Percentiles rank a stretch among this genome's conserved stretches.
Conservation (phyloP, 1,140 invertebrate genomes). For the Polypedilum pembai region DNA sequence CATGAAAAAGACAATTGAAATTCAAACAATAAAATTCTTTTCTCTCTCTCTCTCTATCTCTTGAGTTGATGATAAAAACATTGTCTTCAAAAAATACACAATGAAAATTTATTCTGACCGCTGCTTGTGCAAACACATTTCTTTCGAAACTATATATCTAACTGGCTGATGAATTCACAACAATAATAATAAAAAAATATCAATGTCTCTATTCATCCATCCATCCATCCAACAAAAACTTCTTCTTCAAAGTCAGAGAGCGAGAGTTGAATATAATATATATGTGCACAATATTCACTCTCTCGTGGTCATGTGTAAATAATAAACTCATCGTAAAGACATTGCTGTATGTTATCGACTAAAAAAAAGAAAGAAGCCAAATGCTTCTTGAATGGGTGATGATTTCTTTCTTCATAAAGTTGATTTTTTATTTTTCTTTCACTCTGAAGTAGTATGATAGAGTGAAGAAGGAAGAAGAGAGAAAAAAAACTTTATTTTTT, state of each 20-base stretch:
- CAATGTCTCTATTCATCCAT: too few relatives aligned
- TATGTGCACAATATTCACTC: not conserved
- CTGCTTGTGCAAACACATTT: not conserved
- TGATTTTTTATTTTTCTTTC: slow-evolving; percentile 13
- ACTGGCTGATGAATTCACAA: not conserved
- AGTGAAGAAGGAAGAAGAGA: slow-evolving; percentile 7
- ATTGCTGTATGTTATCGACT: slow-evolving; percentile 2
- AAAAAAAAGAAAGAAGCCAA: slow-evolving; percentile 10
- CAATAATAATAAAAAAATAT: too few relatives aligned
- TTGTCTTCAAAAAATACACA: not conserved
- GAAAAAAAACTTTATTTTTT: slow-evolving; percentile 9
- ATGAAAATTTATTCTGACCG: not conserved
- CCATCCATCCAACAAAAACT: too few relatives aligned
- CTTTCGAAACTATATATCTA: not conserved
- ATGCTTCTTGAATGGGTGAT: slow-evolving; percentile 16
- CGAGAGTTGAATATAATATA: too few relatives aligned
- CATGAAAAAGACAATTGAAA: not conserved
- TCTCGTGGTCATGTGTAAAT: slow-evolving; percentile 24
- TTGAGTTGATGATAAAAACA: not conserved
- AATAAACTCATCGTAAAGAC: slow-evolving; percentile 26
- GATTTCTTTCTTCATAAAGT: not conserved
- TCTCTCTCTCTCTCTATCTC: not conserved
- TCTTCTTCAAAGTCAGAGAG: too few relatives aligned
- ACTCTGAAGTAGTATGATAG: not conserved
- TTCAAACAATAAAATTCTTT: not conserved